Conservation (phyloP, 2,888 invertebrate genomes). For the Erebia aethiops region DNA sequence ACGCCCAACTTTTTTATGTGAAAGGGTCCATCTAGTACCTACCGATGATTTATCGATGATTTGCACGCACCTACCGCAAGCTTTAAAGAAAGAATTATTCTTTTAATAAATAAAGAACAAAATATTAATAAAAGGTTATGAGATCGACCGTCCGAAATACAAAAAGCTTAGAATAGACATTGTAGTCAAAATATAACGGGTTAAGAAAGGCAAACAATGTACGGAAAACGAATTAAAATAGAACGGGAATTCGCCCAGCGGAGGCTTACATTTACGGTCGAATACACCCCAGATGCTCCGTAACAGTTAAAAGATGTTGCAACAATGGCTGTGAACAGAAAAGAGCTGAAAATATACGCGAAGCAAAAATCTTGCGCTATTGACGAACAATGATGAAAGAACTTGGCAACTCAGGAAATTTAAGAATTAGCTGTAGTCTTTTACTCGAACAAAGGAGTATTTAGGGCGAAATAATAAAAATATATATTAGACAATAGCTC, state of each 20-base stretch:
- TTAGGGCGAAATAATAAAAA: conserved; percentile 20
- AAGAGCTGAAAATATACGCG: conserved; percentile 27
- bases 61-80: no score
- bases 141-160: not conserved
- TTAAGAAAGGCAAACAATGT: conserved; percentile 6
- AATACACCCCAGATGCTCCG: conserved; percentile 25
- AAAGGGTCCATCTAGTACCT: no score
- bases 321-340: conserved; percentile 28
- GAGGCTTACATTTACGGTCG: conserved; percentile 32
- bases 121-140: not conserved
- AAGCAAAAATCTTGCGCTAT: conserved; percentile 19
- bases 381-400: conserved; percentile 18
- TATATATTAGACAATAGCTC: conserved; percentile 19
- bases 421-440: conserved; percentile 20
- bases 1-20: no score
- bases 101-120: not conserved
- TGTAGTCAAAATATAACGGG: conserved; percentile 9
- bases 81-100: no score
- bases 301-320: conserved; percentile 22
- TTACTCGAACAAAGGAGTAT: conserved; percentile 27
- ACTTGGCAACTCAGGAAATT: conserved; percentile 14
- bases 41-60: no score
- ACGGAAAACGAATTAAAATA: conserved; percentile 21
- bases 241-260: conserved; percentile 15
- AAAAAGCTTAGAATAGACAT: conserved; percentile 12